These are phyloP conservation scores for Gnathonemus longibarbis DNA, from an alignment of 2,113 vertebrate species.

Conservation along the genomic window DNA sequence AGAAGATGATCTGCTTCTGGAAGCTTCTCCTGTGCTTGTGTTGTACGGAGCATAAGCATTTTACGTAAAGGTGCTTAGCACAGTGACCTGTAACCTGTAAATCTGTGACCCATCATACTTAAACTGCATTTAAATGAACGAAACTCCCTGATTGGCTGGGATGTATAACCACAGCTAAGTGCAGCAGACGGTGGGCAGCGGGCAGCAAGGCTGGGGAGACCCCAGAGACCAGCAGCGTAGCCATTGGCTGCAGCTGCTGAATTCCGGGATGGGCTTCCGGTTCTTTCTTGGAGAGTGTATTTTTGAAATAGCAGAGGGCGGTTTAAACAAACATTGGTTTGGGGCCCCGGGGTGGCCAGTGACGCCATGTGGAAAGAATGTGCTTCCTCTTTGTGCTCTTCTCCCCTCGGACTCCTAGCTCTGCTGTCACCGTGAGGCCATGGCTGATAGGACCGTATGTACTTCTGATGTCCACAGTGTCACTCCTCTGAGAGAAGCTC, in stretches of 20 bases:
- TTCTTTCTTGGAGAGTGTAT: constrained; percentile 41
- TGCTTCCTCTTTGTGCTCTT: constrained; percentile 67
- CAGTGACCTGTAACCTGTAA: constrained; percentile 20
- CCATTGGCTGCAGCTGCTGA: constrained; percentile 22
- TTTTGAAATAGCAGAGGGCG: constrained; percentile 52
- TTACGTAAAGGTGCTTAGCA: background rate
- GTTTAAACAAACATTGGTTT: constrained; percentile 68
- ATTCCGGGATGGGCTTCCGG: constrained; percentile 6
- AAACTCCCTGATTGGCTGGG: background rate
- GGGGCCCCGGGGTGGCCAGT: constrained; percentile 47
- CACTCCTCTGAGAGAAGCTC: background rate
- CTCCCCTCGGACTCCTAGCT: constrained; percentile 49
- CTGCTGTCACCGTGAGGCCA: constrained; percentile 42
- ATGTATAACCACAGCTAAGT: constrained; percentile 11
- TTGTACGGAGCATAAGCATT: background rate
- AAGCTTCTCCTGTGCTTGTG: constrained; percentile 24
- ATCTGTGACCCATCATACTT: constrained; percentile 2
- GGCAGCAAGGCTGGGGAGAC: constrained; percentile 10
- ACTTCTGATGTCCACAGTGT: constrained; percentile 32
- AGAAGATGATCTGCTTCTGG: constrained; percentile 17
- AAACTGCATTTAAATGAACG: background rate
- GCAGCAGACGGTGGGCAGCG: constrained; percentile 32
- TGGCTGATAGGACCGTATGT: constrained; percentile 47
- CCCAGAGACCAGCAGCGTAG: background rate
- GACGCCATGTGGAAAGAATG: constrained; percentile 75